Conservation (phyloP, 2,797 vertebrate genomes). For the Phaenicophaeus curvirostris region DNA sequence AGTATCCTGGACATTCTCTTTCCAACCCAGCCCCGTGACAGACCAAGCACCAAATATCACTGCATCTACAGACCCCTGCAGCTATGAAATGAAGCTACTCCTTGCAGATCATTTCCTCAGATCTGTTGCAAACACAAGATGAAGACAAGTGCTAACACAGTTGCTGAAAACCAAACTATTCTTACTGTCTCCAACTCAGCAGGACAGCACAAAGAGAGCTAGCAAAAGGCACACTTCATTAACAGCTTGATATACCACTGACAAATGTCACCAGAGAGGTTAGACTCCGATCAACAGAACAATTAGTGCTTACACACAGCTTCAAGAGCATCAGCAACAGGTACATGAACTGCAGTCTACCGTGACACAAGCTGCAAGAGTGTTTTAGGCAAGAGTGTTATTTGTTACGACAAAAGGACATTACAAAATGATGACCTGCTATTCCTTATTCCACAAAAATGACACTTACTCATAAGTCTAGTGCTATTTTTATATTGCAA, state of each 20-base stretch:
- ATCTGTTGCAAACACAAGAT: neutral
- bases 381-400: neutral
- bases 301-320: rapidly evolving
- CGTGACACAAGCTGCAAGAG: neutral
- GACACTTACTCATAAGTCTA: neutral
- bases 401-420: neutral
- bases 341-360: neutral
- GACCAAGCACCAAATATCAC: neutral
- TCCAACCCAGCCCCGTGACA: neutral
- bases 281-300: neutral
- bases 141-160: neutral
- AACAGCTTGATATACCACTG: neutral
- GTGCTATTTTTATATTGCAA: neutral
- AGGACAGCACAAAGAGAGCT: neutral
- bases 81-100: neutral
- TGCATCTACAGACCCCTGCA: neutral
- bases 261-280: neutral
- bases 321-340: neutral
- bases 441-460: neutral
- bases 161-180: neutral
- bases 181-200: neutral
- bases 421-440: neutral
- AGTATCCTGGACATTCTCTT: neutral
- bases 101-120: neutral
- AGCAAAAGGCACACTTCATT: neutral